A percentile compares a stretch with the other conserved stretches of the same genome.
Evolutionary conservation across 2,797 vertebrate genomes (phyloP).

Genomic region (Lagorchestes hirsutus): DNA sequence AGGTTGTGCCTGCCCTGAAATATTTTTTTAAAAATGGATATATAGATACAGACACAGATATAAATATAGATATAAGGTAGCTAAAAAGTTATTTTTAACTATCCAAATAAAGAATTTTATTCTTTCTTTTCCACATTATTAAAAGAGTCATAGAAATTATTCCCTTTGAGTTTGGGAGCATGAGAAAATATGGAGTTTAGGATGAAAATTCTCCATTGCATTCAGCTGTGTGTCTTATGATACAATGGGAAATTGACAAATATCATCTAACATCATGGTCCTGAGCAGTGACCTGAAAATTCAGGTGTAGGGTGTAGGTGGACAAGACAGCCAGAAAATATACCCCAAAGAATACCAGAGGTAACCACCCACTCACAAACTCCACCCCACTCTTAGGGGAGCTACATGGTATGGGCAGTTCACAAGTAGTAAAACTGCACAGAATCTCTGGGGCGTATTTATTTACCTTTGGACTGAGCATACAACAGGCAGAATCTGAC

Average conservation of each 20-base stretch:
- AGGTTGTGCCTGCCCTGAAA: constrained; percentile 94
- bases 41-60: not conserved
- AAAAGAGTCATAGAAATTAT: not conserved
- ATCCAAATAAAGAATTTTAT: not conserved
- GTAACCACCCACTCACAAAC: not conserved
- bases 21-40: constrained; percentile 56
- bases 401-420: not conserved
- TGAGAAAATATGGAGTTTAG: constrained; percentile 34
- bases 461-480: too few relatives aligned
- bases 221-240: not conserved
- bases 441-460: not conserved
- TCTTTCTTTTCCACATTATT: not conserved
- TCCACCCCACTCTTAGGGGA: not conserved
- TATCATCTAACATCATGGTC: not conserved
- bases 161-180: not conserved
- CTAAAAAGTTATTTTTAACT: constrained; percentile 20
- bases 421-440: not conserved
- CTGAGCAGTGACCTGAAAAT: not conserved
- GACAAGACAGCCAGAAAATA: not conserved
- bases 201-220: not conserved
- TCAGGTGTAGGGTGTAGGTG: not conserved
- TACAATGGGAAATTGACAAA: not conserved
- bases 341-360: not conserved
- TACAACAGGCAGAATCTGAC: not conserved
- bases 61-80: not conserved